Percentiles rank a stretch among this genome's conserved stretches.
These are phyloP conservation scores for Drosophila oshimai DNA, from an alignment of 1,140 invertebrate species.

Conservation along the genomic window DNA sequence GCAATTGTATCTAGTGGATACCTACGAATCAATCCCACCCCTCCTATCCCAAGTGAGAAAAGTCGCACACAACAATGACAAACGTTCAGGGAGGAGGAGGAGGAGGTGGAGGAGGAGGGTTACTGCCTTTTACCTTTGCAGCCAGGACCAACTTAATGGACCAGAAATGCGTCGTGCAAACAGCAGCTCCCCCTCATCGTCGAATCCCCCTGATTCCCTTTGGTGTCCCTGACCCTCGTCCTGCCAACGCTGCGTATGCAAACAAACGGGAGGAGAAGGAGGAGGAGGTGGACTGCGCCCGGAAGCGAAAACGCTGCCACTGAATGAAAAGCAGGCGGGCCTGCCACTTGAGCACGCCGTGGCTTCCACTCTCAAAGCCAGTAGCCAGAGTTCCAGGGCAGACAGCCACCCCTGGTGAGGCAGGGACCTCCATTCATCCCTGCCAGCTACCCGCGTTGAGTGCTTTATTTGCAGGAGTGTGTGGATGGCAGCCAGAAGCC, in stretches of 20 bases:
- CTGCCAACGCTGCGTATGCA: conserved; percentile 66
- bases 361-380: conserved; percentile 21
- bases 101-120: not conserved
- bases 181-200: conserved; percentile 30
- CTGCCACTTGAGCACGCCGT: conserved; percentile 70
- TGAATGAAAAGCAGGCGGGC: conserved; percentile 38
- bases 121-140: conserved; percentile 43
- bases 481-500: conserved; percentile 16
- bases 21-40: not conserved
- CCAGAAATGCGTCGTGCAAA: conserved; percentile 78
- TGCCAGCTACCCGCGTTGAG: conserved; percentile 47
- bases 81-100: conserved; percentile 31
- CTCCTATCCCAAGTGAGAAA: conserved; percentile 60
- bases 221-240: conserved; percentile 45
- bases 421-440: conserved; percentile 6
- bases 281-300: conserved; percentile 30
- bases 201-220: not conserved
- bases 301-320: conserved; percentile 45
- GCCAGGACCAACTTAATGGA: conserved; percentile 69
- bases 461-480: conserved; percentile 63
- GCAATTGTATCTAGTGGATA: conserved; percentile 73
- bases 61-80: conserved; percentile 77
- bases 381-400: not conserved
- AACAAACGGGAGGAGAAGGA: conserved; percentile 46
- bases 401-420: conserved; percentile 23